phyloP scores from a whole-genome alignment of 1,140 invertebrate genomes.

The Saccostrea glomerata region DNA sequence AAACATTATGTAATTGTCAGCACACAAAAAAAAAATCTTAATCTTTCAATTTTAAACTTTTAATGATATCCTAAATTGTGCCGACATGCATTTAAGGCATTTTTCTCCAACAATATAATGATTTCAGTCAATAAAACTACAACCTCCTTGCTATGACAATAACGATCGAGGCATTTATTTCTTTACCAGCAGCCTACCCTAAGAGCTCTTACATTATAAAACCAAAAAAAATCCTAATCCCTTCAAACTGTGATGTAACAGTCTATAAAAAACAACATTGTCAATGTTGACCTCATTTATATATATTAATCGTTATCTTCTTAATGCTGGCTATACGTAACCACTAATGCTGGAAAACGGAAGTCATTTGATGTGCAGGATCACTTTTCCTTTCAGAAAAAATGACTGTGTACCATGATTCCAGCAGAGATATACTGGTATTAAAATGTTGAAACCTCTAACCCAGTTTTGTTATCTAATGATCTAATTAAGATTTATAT shows the following conservation, averaged over 20 bases:
- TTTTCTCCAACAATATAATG: background rate
- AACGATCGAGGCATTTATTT: background rate
- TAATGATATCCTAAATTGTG: conserved; percentile 1
- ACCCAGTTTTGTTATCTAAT: background rate
- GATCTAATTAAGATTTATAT: background rate
- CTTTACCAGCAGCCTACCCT: background rate
- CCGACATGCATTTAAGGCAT: background rate
- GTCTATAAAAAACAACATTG: background rate
- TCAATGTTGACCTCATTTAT: conserved; percentile 17
- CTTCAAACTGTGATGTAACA: background rate
- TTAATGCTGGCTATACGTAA: background rate
- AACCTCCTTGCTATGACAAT: background rate
- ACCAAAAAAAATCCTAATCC: background rate
- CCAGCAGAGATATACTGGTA: background rate
- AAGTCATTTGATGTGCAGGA: background rate
- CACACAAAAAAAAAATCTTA: background rate
- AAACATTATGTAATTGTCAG: background rate
- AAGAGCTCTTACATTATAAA: background rate
- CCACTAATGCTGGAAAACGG: background rate
- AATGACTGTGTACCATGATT: background rate
- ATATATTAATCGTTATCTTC: background rate
- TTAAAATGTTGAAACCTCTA: background rate
- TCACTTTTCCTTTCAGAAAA: background rate
- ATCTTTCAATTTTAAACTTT: background rate
- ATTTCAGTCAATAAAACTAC: conserved; percentile 4